A percentile compares a stretch with the other conserved stretches of the same genome.
Evolutionary conservation across 2,113 vertebrate genomes (phyloP).

Genomic region (Chloroceryle aenea): DNA sequence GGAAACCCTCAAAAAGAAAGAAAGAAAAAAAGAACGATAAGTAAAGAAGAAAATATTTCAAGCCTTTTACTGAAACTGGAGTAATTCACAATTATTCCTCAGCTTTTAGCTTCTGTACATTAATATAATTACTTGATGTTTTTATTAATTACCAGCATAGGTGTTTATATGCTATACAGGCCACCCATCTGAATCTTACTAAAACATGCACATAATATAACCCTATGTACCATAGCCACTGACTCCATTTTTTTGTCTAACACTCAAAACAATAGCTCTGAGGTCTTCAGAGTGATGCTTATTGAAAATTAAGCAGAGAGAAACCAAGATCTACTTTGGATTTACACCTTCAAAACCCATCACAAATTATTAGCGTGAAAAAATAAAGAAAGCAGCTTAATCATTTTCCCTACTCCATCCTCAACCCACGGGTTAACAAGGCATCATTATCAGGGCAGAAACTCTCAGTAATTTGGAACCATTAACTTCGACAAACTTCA

Average conservation of each 20-base stretch:
- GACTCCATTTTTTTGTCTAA: neutral
- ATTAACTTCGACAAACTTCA: neutral
- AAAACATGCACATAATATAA: neutral
- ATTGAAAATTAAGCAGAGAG: neutral
- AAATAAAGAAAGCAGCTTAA: neutral
- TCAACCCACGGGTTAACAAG: neutral
- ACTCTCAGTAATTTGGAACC: neutral
- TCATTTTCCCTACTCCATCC: neutral
- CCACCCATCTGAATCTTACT: neutral
- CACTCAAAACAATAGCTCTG: neutral
- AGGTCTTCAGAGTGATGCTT: neutral
- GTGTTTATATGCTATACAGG: neutral
- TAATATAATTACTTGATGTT: neutral
- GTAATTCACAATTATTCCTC: neutral
- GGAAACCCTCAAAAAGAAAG: neutral
- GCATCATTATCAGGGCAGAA: neutral
- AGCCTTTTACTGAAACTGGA: neutral
- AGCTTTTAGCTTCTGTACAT: neutral
- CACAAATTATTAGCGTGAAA: neutral
- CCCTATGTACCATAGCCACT: neutral
- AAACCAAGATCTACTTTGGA: neutral
- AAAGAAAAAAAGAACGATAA: neutral
- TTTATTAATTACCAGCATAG: neutral
- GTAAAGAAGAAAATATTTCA: neutral
- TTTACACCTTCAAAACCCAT: neutral